phyloP scores from a whole-genome alignment of 2,888 invertebrate genomes.

The Pseudococcus viburni region DNA sequence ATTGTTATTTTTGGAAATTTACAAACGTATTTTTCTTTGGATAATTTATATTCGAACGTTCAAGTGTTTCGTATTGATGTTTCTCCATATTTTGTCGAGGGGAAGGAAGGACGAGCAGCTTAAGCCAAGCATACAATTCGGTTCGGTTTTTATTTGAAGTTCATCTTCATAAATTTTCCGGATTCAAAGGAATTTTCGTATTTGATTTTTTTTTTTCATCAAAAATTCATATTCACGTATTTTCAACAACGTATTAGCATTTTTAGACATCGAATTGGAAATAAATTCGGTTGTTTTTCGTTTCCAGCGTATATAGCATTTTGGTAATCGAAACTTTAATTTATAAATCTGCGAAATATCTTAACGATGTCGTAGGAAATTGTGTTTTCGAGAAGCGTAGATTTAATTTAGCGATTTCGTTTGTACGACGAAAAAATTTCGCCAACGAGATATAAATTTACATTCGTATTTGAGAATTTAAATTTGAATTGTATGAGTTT shows the following conservation, averaged over 20 bases:
- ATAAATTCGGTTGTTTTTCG: constrained; percentile 8
- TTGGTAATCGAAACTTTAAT: constrained; percentile 21
- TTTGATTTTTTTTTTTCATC: background rate
- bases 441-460: constrained; percentile 7
- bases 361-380: constrained; percentile 38
- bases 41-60: background rate
- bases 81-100: background rate
- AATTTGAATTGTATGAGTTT: constrained; percentile 32
- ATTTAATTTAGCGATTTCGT: constrained; percentile 42
- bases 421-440: constrained; percentile 10
- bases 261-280: background rate
- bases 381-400: constrained; percentile 2
- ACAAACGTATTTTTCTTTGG: background rate
- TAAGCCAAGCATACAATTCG: background rate
- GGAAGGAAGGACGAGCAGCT: background rate
- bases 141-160: background rate
- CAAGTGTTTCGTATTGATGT: background rate
- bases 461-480: constrained; percentile 16
- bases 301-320: background rate
- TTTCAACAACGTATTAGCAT: background rate
- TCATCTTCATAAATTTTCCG: background rate
- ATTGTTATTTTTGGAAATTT: constrained; percentile 32
- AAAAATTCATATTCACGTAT: background rate
- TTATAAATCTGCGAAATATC: constrained; percentile 39
- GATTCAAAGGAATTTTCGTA: background rate